phyloP scores from a whole-genome alignment of 2,888 invertebrate species.

The Xestobium rufovillosum region DNA sequence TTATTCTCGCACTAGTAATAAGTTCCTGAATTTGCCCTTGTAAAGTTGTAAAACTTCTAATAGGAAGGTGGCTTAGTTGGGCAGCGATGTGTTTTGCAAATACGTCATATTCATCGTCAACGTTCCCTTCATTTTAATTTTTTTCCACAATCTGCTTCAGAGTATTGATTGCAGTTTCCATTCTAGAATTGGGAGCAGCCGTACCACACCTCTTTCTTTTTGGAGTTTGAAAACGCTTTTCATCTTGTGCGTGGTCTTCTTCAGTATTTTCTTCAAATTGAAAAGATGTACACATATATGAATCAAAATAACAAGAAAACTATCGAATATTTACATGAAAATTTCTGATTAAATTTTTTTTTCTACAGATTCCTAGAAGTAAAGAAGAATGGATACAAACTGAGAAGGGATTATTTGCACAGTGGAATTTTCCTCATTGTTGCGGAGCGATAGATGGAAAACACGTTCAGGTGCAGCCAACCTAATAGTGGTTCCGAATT shows the following conservation, averaged over 20 bases:
- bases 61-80: background rate
- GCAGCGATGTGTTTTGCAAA: conserved; percentile 2
- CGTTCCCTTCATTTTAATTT: background rate
- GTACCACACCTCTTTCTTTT: conserved; percentile 1
- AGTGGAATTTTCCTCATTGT: conserved; percentile 5
- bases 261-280: background rate
- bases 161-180: background rate
- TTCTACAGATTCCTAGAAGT: too few relatives aligned
- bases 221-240: background rate
- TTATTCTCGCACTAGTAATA: background rate
- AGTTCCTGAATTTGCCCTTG: conserved; percentile 2
- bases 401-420: background rate
- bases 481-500: conserved; percentile 4
- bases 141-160: conserved; percentile 1
- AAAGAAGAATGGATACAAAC: background rate
- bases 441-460: conserved; percentile 3
- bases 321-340: background rate
- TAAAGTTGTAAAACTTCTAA: conserved; percentile 1
- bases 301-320: background rate
- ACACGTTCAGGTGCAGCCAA: background rate
- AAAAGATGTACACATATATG: background rate
- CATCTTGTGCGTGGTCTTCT: background rate
- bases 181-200: background rate
- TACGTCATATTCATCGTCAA: background rate
- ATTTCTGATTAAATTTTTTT: background rate